Percentiles rank a stretch among this genome's conserved stretches.
These are phyloP conservation scores for Hucho hucho DNA, from an alignment of 2,113 vertebrate genomes.

Conservation along the genomic window DNA sequence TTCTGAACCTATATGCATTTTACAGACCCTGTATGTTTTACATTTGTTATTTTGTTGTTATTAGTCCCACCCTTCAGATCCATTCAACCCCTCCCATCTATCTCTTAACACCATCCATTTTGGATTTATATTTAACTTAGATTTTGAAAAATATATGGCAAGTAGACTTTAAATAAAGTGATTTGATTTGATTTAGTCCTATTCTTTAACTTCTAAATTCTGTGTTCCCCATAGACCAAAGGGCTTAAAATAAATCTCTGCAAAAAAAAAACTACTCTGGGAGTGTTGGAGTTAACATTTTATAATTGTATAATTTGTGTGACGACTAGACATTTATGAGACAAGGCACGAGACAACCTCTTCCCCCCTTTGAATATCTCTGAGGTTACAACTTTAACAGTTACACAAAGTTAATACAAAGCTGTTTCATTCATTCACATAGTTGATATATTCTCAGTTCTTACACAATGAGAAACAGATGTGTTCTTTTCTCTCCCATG, in stretches of 20 bases:
- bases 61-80: no score
- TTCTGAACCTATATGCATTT: no score
- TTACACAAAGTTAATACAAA: conserved; percentile 13
- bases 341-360: conserved; percentile 34
- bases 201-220: conserved; percentile 6
- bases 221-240: rapidly evolving
- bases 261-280: conserved; percentile 7
- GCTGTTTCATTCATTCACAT: conserved; percentile 30
- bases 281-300: conserved; percentile 2
- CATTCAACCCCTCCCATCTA: no score
- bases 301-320: conserved; percentile 15
- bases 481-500: conserved; percentile 25
- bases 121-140: no score
- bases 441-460: conserved; percentile 15
- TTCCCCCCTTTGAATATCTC: conserved; percentile 22
- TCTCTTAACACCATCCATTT: no score
- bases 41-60: no score
- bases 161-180: no score
- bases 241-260: conserved; percentile 9
- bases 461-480: conserved; percentile 53
- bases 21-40: no score
- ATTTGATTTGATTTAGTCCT: no score
- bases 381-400: conserved; percentile 34
- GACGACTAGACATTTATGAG: conserved; percentile 22
- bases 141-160: no score